Evolutionary conservation across 1,140 invertebrate genomes (phyloP).

Genomic region (Anthonomus grandis): DNA sequence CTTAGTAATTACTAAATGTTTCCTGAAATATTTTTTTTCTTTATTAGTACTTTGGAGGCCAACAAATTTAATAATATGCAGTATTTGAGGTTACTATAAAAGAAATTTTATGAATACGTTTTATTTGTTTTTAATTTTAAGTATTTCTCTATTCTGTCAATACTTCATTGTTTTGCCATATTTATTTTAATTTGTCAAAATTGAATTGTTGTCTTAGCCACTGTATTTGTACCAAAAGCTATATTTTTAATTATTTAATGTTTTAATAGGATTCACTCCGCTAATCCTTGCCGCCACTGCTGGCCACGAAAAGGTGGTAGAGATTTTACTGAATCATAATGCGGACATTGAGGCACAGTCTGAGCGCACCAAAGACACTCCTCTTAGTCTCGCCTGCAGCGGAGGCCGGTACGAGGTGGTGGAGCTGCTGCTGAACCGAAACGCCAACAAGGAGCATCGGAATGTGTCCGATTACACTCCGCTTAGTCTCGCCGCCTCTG

Average conservation of each 20-base stretch:
- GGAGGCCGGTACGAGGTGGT: conserved; percentile 91
- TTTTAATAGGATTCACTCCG: conserved; percentile 77
- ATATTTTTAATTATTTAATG: too few species aligned
- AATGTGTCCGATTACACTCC: conserved; percentile 99
- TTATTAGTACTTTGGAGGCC: too few species aligned
- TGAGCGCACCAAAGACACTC: conserved; percentile 98
- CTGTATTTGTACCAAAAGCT: not conserved
- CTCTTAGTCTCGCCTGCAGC: conserved; percentile 94
- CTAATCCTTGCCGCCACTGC: conserved; percentile 95
- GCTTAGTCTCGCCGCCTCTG: conserved; percentile 93
- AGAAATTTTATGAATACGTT: too few species aligned
- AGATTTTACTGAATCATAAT: conserved; percentile 86
- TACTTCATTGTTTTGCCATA: too few species aligned
- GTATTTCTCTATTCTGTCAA: too few species aligned
- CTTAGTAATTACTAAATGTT: too few species aligned
- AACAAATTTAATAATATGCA: too few species aligned
- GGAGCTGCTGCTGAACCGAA: conserved; percentile 81
- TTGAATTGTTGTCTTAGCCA: not conserved
- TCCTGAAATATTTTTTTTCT: too few species aligned
- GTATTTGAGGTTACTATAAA: too few species aligned
- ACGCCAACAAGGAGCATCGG: conserved; percentile 97
- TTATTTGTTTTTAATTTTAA: too few species aligned
- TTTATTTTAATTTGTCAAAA: too few species aligned
- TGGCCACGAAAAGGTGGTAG: conserved; percentile 93
- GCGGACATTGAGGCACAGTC: conserved; percentile 98